These are phyloP conservation scores for Pogoniulus pusillus DNA, from an alignment of 2,797 vertebrate species.

Conservation along the genomic window DNA sequence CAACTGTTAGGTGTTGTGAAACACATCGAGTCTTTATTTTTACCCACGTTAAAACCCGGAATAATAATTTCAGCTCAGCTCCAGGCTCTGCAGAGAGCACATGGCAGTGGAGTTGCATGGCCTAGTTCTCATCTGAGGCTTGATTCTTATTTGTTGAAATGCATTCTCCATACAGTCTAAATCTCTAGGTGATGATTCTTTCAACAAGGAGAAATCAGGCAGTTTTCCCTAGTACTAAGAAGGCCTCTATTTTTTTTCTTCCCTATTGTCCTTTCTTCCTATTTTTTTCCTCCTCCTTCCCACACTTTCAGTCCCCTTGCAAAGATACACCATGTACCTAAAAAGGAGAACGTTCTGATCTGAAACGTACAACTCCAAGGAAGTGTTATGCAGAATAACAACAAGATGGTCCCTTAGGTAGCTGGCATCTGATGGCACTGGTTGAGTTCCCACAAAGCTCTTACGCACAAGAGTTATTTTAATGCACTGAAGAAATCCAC, in stretches of 20 bases:
- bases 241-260: neutral
- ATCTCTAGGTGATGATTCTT: neutral
- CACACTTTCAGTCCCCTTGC: neutral
- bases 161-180: neutral
- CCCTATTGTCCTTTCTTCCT: neutral
- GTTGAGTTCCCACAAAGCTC: neutral
- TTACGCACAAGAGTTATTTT: neutral
- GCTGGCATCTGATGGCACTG: neutral
- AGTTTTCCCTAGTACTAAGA: neutral
- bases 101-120: neutral
- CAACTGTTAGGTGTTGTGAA: neutral
- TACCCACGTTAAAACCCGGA: neutral
- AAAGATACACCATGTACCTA: neutral
- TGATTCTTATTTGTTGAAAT: neutral
- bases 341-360: slow-evolving; percentile 36
- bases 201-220: neutral
- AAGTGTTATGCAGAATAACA: neutral
- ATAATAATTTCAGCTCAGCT: neutral
- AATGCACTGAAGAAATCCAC: slow-evolving; percentile 5
- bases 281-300: neutral
- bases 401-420: neutral
- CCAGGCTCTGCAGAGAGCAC: neutral
- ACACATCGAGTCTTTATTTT: neutral
- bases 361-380: neutral
- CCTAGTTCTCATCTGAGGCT: neutral